These are phyloP conservation scores for Venusia cambrica DNA, from an alignment of 2,888 invertebrate species.

Conservation along the genomic window DNA sequence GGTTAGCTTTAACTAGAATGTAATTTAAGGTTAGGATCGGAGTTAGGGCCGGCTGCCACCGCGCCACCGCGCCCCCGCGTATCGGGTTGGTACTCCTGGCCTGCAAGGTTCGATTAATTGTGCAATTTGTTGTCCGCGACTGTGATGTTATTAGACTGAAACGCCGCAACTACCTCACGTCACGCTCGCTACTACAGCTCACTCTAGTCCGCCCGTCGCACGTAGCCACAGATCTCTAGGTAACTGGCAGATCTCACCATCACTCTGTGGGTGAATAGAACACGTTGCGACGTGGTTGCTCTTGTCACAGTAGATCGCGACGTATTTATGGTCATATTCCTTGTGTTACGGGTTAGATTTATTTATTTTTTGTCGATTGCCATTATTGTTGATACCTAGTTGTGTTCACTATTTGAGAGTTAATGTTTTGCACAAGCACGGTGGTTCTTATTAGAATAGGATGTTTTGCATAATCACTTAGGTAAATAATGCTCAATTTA, in stretches of 20 bases:
- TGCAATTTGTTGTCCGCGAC: constrained; percentile 82
- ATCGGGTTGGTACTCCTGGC: constrained; percentile 57
- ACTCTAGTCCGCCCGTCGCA: constrained; percentile 74
- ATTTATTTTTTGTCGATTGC: constrained; percentile 64
- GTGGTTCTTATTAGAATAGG: constrained; percentile 59
- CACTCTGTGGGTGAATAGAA: constrained; percentile 9
- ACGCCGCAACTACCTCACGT: constrained; percentile 80
- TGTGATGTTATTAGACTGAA: constrained; percentile 86
- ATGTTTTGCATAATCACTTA: constrained; percentile 49
- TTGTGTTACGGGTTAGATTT: constrained; percentile 63
- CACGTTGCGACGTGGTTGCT: constrained; percentile 52
- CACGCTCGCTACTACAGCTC: constrained; percentile 71
- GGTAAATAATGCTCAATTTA: constrained; percentile 74
- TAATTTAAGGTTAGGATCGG: constrained; percentile 61
- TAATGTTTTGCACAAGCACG: constrained; percentile 68
- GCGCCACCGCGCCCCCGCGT: constrained; percentile 45
- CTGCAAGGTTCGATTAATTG: constrained; percentile 61
- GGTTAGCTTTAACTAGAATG: constrained; percentile 74
- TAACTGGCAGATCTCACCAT: constrained; percentile 14
- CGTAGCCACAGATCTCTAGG: constrained; percentile 37
- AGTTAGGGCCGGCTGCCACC: constrained; percentile 55
- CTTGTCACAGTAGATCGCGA: constrained; percentile 61
- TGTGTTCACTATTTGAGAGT: constrained; percentile 59
- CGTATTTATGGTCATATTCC: constrained; percentile 53
- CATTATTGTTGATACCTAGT: constrained; percentile 62